A percentile compares a stretch with the other conserved stretches of the same genome.
phyloP scores from a whole-genome alignment of 2,888 invertebrate genomes.

The Ypsolopha scabrella region DNA sequence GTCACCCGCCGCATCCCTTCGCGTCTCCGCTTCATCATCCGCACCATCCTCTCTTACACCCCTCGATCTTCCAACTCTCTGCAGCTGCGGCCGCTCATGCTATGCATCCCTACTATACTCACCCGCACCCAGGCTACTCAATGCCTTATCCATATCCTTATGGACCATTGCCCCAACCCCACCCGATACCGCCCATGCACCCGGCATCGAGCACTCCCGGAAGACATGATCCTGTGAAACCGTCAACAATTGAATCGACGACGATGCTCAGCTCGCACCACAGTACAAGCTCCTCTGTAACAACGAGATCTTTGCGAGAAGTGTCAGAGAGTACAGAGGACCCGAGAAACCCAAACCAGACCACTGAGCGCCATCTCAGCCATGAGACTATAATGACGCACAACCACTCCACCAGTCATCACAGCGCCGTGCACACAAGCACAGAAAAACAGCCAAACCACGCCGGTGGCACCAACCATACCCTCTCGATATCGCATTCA shows the following conservation, averaged over 20 bases:
- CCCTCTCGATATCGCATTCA: conserved; percentile 76
- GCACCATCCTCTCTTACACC: conserved; percentile 78
- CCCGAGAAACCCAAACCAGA: conserved; percentile 53
- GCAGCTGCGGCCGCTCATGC: conserved; percentile 74
- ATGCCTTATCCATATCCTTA: conserved; percentile 80
- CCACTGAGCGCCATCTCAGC: conserved; percentile 71
- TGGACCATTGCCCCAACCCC: conserved; percentile 79
- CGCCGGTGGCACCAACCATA: conserved; percentile 65
- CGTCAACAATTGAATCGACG: conserved; percentile 72
- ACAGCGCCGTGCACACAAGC: conserved; percentile 74
- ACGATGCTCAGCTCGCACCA: conserved; percentile 79
- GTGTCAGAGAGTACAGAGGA: conserved; percentile 66
- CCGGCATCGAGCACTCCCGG: conserved; percentile 56
- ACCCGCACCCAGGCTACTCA: conserved; percentile 78
- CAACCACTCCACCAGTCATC: conserved; percentile 75
- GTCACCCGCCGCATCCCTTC: conserved; percentile 76
- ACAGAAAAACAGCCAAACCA: conserved; percentile 72
- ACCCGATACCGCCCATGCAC: conserved; percentile 78
- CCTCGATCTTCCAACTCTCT: conserved; percentile 71
- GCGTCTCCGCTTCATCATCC: conserved; percentile 79
- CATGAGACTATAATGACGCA: conserved; percentile 76
- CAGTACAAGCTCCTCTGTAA: conserved; percentile 78
- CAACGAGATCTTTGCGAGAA: conserved; percentile 74
- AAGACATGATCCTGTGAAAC: conserved; percentile 61
- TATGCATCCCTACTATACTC: conserved; percentile 78